phyloP scores from a whole-genome alignment of 2,888 invertebrate genomes.

The Catocala nupta region DNA sequence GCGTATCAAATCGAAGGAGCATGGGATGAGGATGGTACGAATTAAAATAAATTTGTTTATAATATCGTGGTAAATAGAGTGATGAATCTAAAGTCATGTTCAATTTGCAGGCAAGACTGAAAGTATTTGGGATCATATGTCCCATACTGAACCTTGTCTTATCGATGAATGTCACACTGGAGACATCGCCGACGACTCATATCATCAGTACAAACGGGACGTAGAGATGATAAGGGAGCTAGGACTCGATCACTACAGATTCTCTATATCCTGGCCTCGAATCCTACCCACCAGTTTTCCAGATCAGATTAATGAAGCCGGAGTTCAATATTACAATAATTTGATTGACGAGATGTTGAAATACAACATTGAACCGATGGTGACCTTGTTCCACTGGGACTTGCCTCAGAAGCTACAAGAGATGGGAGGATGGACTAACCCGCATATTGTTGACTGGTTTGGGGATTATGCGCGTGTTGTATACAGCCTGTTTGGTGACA shows the following conservation, averaged over 20 bases:
- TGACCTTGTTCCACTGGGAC: conserved; percentile 86
- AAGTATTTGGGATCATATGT: conserved; percentile 89
- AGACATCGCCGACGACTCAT: conserved; percentile 87
- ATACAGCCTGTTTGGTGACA: conserved; percentile 77
- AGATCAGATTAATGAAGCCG: conserved; percentile 83
- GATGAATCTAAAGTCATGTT: no score
- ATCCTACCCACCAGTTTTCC: conserved; percentile 87
- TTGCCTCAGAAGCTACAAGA: conserved; percentile 83
- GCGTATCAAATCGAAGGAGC: conserved; percentile 62
- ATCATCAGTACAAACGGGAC: conserved; percentile 87
- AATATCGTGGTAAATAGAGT: no score
- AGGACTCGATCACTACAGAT: conserved; percentile 83
- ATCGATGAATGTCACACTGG: conserved; percentile 85
- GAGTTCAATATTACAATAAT: conserved; percentile 66
- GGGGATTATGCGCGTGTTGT: conserved; percentile 75
- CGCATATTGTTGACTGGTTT: conserved; percentile 77
- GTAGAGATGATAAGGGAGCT: conserved; percentile 78
- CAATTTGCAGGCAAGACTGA: conserved; percentile 79
- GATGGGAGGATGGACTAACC: conserved; percentile 84
- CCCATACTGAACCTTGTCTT: conserved; percentile 77
- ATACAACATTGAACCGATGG: conserved; percentile 88
- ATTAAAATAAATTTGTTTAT: neutral
- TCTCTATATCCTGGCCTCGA: conserved; percentile 89
- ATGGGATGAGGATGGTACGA: conserved; percentile 60
- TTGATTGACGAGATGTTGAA: conserved; percentile 86